phyloP scores from a whole-genome alignment of 2,113 vertebrate species.

The Engraulis encrasicolus region DNA sequence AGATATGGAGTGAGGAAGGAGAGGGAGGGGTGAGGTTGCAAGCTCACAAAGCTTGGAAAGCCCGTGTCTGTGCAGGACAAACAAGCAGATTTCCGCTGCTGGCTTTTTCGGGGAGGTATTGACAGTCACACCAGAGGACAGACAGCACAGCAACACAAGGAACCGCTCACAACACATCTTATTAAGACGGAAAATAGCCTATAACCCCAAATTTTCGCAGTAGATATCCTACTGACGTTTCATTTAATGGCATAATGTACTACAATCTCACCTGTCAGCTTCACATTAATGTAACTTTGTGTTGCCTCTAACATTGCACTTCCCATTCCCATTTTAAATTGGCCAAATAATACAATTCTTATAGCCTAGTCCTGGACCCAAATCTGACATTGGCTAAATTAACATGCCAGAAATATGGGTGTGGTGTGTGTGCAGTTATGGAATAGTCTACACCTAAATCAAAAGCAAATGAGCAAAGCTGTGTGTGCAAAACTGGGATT shows the following conservation, averaged over 20 bases:
- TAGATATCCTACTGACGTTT: neutral
- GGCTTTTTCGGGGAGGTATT: neutral
- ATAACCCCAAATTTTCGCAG: too few species aligned
- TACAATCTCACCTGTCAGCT: too few species aligned
- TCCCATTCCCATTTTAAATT: too few species aligned
- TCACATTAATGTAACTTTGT: too few species aligned
- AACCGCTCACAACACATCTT: neutral
- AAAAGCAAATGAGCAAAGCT: neutral
- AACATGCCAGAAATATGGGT: neutral
- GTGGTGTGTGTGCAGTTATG: neutral
- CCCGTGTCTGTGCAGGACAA: neutral
- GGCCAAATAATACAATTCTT: too few species aligned
- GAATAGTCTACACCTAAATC: constrained; percentile 25
- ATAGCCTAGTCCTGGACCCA: too few species aligned
- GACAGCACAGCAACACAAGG: neutral
- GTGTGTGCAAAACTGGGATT: too few species aligned
- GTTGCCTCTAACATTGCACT: too few species aligned
- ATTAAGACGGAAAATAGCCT: neutral
- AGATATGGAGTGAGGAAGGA: constrained; percentile 19
- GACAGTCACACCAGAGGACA: neutral
- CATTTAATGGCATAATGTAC: neutral
- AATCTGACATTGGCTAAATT: too few species aligned
- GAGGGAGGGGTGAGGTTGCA: constrained; percentile 44
- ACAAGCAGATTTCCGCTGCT: constrained; percentile 35
- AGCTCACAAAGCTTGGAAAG: constrained; percentile 57